Evolutionary conservation across 2,113 vertebrate species (phyloP).

Genomic region (Donacobius atricapilla): DNA sequence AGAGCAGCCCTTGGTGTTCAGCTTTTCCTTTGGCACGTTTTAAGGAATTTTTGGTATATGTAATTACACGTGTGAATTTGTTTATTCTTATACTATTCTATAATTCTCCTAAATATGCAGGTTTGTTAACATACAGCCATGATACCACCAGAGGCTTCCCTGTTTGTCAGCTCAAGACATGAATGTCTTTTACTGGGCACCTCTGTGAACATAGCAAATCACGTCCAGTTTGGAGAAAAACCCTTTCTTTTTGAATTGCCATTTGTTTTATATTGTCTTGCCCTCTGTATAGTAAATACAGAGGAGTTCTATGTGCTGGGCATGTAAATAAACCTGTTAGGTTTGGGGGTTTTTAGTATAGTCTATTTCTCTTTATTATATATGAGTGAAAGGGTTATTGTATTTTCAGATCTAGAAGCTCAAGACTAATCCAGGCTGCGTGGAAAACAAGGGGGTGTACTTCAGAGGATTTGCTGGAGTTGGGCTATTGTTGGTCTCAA

Average conservation of each 20-base stretch:
- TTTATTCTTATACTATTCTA: not conserved
- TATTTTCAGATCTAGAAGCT: conserved; percentile 61
- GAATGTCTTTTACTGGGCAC: not conserved
- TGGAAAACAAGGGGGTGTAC: conserved; percentile 72
- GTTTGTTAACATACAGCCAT: not conserved
- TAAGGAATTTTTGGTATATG: not conserved
- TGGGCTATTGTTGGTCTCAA: conserved; percentile 55
- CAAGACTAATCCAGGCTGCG: conserved; percentile 62
- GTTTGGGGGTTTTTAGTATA: not conserved
- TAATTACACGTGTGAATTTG: not conserved
- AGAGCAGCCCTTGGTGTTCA: not conserved
- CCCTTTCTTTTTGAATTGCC: not conserved
- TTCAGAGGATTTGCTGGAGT: conserved; percentile 70
- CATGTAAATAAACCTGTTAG: conserved; percentile 53
- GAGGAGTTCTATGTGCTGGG: conserved; percentile 24
- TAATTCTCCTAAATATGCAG: not conserved
- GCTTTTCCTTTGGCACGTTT: not conserved
- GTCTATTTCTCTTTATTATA: conserved; percentile 62
- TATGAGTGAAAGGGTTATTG: conserved; percentile 60
- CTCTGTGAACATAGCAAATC: not conserved
- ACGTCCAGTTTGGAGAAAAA: not conserved
- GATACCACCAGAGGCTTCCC: not conserved
- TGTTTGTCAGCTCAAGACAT: rapidly evolving
- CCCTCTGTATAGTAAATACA: not conserved
- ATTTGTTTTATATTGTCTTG: conserved; percentile 37